phyloP scores from a whole-genome alignment of 2,888 invertebrate species.

The Monoplex corrugatus region DNA sequence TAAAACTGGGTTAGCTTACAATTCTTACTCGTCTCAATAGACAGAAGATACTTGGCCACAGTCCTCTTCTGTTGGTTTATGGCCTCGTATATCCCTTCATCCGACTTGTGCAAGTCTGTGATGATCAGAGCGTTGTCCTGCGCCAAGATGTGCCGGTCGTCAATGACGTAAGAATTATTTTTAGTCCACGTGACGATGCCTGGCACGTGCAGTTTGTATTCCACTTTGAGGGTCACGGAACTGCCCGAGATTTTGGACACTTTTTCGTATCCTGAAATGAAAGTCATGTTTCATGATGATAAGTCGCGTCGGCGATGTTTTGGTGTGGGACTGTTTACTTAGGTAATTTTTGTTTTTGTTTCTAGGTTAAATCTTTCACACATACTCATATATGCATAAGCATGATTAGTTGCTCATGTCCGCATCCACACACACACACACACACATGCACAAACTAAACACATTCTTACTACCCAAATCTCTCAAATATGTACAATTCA shows the following conservation, averaged over 20 bases:
- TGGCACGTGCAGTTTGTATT: conserved; percentile 60
- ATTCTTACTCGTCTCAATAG: conserved; percentile 61
- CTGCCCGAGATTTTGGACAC: conserved; percentile 58
- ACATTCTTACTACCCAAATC: neutral
- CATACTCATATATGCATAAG: too few relatives aligned
- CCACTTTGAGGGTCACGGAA: conserved; percentile 59
- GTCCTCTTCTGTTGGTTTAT: conserved; percentile 55
- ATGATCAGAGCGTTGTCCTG: conserved; percentile 65
- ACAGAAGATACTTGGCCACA: conserved; percentile 61
- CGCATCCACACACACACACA: neutral
- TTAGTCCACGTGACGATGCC: conserved; percentile 62
- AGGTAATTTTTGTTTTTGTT: too few relatives aligned
- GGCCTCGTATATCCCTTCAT: conserved; percentile 63
- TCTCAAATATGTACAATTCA: neutral
- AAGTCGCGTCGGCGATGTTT: too few relatives aligned
- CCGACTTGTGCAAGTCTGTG: conserved; percentile 59
- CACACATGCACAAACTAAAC: neutral
- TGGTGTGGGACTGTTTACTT: too few relatives aligned
- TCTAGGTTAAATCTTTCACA: too few relatives aligned
- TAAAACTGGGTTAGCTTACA: neutral
- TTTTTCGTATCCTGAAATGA: conserved; percentile 57
- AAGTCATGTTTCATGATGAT: neutral
- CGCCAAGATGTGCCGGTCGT: conserved; percentile 60
- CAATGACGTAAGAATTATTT: conserved; percentile 52
- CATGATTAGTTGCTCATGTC: neutral